These are phyloP conservation scores for Dendroctonus ponderosae DNA, from an alignment of 1,140 invertebrate genomes.

Conservation along the genomic window DNA sequence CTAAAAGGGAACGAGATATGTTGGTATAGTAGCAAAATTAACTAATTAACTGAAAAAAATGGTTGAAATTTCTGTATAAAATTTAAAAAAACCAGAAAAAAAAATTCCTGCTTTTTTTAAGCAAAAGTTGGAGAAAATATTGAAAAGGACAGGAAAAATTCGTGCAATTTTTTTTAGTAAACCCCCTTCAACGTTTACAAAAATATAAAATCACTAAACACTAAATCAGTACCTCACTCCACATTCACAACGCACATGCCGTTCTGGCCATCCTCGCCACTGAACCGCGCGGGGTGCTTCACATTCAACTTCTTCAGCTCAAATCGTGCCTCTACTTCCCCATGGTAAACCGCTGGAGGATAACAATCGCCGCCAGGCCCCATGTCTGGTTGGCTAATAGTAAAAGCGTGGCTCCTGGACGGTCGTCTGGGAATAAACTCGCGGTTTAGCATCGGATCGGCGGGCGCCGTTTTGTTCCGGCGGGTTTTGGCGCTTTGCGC, in stretches of 20 bases:
- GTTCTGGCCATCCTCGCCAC: constrained; percentile 30
- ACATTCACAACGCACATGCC: constrained; percentile 41
- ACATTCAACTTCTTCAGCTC: constrained; percentile 23
- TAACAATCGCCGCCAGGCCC: constrained; percentile 32
- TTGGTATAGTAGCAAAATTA: too few species aligned
- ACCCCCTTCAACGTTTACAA: too few species aligned
- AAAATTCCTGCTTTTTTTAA: too few species aligned
- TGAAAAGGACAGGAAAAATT: too few species aligned
- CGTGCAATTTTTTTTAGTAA: too few species aligned
- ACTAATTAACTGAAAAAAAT: too few species aligned
- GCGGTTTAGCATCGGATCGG: constrained; percentile 33
- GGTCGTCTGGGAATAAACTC: constrained; percentile 37
- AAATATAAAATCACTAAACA: too few species aligned
- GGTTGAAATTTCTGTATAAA: too few species aligned
- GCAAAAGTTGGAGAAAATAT: too few species aligned
- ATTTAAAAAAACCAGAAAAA: too few species aligned
- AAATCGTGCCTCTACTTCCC: constrained; percentile 18
- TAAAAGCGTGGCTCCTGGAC: constrained; percentile 37
- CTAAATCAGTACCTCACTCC: constrained; percentile 7
- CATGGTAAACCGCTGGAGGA: background rate
- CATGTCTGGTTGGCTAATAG: constrained; percentile 26
- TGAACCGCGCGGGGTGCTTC: constrained; percentile 26
- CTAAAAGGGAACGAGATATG: too few species aligned
- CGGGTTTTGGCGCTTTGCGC: constrained; percentile 31
- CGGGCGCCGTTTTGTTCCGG: constrained; percentile 43